These are phyloP conservation scores for Semotilus atromaculatus DNA, from an alignment of 2,797 vertebrate genomes.

Conservation along the genomic window DNA sequence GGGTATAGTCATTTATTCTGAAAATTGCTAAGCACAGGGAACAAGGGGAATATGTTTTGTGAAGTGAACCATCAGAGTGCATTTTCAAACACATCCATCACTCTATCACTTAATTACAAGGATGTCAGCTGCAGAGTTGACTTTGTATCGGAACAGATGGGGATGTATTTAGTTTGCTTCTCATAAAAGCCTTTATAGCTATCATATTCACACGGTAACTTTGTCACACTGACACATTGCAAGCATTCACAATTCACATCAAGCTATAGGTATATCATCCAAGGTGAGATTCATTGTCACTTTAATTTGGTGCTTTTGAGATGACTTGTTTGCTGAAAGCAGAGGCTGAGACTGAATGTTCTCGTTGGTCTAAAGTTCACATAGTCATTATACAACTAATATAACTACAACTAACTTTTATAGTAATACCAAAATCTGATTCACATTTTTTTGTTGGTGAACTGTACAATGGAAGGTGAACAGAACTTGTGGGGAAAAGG, in stretches of 20 bases:
- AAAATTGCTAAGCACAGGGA: not conserved
- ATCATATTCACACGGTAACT: constrained; percentile 18
- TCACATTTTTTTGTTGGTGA: not conserved
- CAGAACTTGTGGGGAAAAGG: not conserved
- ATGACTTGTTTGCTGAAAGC: not conserved
- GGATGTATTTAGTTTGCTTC: constrained; percentile 17
- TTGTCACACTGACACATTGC: not conserved
- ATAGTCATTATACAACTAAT: not conserved
- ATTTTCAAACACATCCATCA: constrained; percentile 28
- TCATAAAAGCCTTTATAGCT: constrained; percentile 17
- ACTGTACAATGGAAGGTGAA: not conserved
- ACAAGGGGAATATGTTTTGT: constrained; percentile 22
- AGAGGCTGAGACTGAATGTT: not conserved
- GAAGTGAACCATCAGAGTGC: not conserved
- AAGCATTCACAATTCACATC: not conserved
- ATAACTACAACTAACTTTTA: not conserved
- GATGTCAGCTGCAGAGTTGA: constrained; percentile 14
- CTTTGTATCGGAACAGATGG: constrained; percentile 7
- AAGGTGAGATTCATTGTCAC: not conserved
- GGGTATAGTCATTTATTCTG: not conserved
- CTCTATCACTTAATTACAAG: constrained; percentile 20
- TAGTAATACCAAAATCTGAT: not conserved
- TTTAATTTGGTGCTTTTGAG: not conserved
- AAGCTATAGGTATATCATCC: constrained; percentile 10
- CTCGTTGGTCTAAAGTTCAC: not conserved